A percentile compares a stretch with the other conserved stretches of the same genome.
phyloP scores from a whole-genome alignment of 2,888 invertebrate species.

The Trissolcus japonicus region DNA sequence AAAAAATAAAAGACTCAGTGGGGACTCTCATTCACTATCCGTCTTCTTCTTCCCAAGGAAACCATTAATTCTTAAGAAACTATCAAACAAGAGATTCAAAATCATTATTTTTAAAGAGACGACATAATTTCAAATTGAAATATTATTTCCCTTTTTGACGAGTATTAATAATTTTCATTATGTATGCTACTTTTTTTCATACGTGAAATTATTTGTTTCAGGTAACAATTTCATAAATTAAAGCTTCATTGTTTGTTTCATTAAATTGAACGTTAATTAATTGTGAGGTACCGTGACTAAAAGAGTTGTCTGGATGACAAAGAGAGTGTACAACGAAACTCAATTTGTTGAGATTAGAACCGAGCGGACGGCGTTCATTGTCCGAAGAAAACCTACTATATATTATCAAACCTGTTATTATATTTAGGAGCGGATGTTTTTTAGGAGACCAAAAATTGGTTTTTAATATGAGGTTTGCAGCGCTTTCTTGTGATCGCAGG shows the following conservation, averaged over 20 bases:
- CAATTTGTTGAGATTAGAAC: slow-evolving; percentile 42
- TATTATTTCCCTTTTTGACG: too few species aligned
- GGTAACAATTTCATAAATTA: too few species aligned
- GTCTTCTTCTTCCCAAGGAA: slow-evolving; percentile 18
- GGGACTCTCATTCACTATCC: slow-evolving; percentile 44
- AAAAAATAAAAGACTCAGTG: slow-evolving; percentile 49
- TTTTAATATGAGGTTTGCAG: slow-evolving; percentile 75
- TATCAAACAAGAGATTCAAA: slow-evolving; percentile 39
- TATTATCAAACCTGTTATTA: slow-evolving; percentile 76
- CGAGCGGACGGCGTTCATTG: slow-evolving; percentile 63
- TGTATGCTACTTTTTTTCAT: too few species aligned
- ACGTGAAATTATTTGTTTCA: too few species aligned
- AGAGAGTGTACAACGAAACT: slow-evolving; percentile 69
- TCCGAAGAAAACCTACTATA: slow-evolving; percentile 75
- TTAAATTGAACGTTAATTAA: slow-evolving; percentile 22
- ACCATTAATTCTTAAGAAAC: slow-evolving; percentile 48
- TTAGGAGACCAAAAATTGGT: slow-evolving; percentile 75
- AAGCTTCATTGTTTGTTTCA: too few species aligned
- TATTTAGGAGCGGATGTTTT: slow-evolving; percentile 70
- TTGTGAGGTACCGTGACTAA: slow-evolving; percentile 66
- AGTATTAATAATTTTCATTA: too few species aligned
- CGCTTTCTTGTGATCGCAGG: slow-evolving; percentile 68
- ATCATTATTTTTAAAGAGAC: too few species aligned
- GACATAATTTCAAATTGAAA: too few species aligned
- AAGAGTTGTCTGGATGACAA: slow-evolving; percentile 63